phyloP scores from a whole-genome alignment of 2,888 invertebrate species.

The Drosophila melanosoma region DNA sequence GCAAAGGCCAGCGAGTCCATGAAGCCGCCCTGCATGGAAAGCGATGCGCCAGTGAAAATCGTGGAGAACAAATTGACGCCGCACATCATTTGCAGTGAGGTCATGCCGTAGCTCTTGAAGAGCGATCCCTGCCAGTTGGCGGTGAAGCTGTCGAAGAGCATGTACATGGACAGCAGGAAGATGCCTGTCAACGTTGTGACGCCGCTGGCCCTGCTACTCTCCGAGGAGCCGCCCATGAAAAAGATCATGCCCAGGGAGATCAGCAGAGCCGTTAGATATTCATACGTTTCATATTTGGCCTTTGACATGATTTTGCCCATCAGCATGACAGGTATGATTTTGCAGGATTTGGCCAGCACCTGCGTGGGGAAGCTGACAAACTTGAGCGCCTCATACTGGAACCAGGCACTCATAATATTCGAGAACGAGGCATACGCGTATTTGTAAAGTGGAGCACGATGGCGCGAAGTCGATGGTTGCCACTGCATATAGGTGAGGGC shows the following conservation, averaged over 20 bases:
- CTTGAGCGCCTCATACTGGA: constrained; percentile 99
- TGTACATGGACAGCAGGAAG: constrained; percentile 94
- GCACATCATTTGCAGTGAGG: constrained; percentile 97
- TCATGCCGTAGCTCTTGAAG: constrained; percentile 92
- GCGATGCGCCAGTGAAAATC: constrained; percentile 93
- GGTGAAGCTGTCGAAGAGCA: constrained; percentile 98
- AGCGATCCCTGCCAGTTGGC: constrained; percentile 98
- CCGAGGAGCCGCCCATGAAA: constrained; percentile 93
- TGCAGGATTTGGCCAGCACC: constrained; percentile 98
- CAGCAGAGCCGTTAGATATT: constrained; percentile 95
- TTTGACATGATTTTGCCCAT: constrained; percentile 97
- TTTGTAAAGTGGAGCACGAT: constrained; percentile 95
- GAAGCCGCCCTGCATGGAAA: constrained; percentile 94
- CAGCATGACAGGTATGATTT: constrained; percentile 98
- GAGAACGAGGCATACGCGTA: constrained; percentile 98
- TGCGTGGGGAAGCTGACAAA: constrained; percentile 99
- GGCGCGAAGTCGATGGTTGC: constrained; percentile 87
- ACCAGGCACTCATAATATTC: constrained; percentile 99
- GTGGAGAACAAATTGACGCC: constrained; percentile 98
- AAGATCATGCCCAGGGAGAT: constrained; percentile 97
- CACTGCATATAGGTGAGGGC: constrained; percentile 89
- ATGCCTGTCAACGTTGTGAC: constrained; percentile 93
- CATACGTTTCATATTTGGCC: constrained; percentile 94
- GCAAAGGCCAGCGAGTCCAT: constrained; percentile 90
- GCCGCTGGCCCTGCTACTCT: constrained; percentile 87